phyloP scores from a whole-genome alignment of 2,888 invertebrate genomes.

The Digitonthophagus gazella region DNA sequence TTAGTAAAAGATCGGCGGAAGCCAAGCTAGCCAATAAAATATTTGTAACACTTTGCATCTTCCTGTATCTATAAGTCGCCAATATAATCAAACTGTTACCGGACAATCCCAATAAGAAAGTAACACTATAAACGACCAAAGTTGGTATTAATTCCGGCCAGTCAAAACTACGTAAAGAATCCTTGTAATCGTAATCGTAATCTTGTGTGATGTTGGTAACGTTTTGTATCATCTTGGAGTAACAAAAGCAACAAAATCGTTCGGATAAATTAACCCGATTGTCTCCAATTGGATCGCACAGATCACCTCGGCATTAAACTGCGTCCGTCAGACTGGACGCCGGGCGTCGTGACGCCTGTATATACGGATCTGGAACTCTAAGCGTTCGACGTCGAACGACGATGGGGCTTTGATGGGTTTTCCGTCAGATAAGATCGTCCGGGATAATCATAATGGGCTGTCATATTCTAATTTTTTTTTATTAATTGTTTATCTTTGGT shows the following conservation, averaged over 20 bases:
- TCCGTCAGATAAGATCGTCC: background rate
- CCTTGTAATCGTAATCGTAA: slow-evolving; percentile 54
- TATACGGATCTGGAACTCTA: too few species aligned
- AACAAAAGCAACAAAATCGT: background rate
- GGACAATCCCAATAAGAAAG: slow-evolving; percentile 59
- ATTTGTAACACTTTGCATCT: slow-evolving; percentile 64
- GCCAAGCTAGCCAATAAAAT: slow-evolving; percentile 68
- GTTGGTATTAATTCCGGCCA: slow-evolving; percentile 59
- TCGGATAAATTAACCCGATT: background rate
- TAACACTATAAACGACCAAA: slow-evolving; percentile 58
- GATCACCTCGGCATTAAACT: slow-evolving; percentile 16
- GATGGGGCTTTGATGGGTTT: background rate
- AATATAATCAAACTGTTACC: slow-evolving; percentile 60
- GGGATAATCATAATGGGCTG: background rate
- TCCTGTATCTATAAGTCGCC: slow-evolving; percentile 55
- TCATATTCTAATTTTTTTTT: background rate
- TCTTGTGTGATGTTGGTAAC: slow-evolving; percentile 27
- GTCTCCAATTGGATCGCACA: background rate
- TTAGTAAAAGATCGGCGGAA: slow-evolving; percentile 66
- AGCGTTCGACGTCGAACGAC: background rate
- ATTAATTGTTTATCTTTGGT: background rate
- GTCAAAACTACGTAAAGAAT: slow-evolving; percentile 52
- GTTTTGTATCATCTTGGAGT: background rate
- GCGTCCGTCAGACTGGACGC: slow-evolving; percentile 38
- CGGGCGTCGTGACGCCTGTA: slow-evolving; percentile 42